Conservation (phyloP, 1,140 invertebrate species). For the Calliopsis andreniformis region DNA sequence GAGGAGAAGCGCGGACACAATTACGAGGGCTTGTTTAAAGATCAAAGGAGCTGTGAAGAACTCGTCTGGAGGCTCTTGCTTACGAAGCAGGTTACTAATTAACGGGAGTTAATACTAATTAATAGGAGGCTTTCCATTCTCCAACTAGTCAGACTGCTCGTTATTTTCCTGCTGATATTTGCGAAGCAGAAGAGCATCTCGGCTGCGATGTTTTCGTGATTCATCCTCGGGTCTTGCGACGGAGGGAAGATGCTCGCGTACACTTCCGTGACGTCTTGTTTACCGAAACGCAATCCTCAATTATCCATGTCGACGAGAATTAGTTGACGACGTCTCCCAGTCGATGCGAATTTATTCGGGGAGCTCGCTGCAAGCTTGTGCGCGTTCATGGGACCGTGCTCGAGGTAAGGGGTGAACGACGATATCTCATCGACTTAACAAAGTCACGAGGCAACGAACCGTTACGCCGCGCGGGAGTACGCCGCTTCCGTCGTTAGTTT, state of each 20-base stretch:
- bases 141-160: neutral
- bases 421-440: conserved; percentile 50
- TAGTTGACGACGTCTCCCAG: conserved; percentile 41
- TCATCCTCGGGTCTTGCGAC: neutral
- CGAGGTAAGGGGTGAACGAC: conserved; percentile 13
- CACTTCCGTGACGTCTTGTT: conserved; percentile 31
- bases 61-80: neutral
- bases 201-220: conserved; percentile 23
- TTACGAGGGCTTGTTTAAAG: conserved; percentile 23
- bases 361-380: neutral
- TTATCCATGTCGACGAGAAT: conserved; percentile 60
- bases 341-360: conserved; percentile 51
- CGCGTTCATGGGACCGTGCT: neutral
- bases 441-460: conserved; percentile 60
- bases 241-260: neutral
- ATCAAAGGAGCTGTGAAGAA: conserved; percentile 16
- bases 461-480: conserved; percentile 4
- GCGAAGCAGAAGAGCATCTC: neutral
- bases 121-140: conserved; percentile 3
- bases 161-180: conserved; percentile 7
- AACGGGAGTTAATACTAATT: conserved; percentile 41
- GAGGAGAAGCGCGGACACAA: conserved; percentile 3
- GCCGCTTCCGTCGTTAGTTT: neutral
- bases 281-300: conserved; percentile 45
- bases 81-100: conserved; percentile 9